Conservation (phyloP, 2,113 vertebrate genomes). For the Steatornis caripensis region DNA sequence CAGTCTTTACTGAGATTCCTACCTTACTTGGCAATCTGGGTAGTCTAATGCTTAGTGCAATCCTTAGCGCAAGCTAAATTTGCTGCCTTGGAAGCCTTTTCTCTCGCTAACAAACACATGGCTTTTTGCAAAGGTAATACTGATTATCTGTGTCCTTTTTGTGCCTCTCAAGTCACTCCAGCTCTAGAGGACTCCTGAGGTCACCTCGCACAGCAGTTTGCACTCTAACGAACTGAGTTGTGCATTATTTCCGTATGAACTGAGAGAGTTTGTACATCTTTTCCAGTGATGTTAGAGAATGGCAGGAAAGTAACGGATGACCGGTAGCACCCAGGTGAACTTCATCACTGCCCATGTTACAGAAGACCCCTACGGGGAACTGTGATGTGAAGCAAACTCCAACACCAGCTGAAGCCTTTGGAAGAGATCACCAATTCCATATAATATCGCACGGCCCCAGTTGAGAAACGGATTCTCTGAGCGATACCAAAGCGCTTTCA, state of each 20-base stretch:
- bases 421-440: background rate
- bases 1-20: background rate
- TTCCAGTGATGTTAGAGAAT: background rate
- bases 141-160: background rate
- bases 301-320: background rate
- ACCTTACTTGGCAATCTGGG: background rate
- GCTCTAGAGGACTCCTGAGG: background rate
- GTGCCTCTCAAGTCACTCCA: background rate
- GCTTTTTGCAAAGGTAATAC: background rate
- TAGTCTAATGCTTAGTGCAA: background rate
- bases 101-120: background rate
- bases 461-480: background rate
- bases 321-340: background rate
- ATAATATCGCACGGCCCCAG: background rate
- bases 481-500: background rate
- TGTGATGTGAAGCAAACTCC: fast-evolving
- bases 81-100: background rate
- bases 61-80: background rate
- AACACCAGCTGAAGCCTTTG: background rate
- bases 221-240: background rate
- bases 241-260: background rate
- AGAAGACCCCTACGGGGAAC: background rate
- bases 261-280: background rate
- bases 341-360: background rate
- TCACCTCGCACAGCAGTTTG: background rate